These are phyloP conservation scores for Pomacea canaliculata DNA, from an alignment of 2,888 invertebrate genomes.

Conservation along the genomic window DNA sequence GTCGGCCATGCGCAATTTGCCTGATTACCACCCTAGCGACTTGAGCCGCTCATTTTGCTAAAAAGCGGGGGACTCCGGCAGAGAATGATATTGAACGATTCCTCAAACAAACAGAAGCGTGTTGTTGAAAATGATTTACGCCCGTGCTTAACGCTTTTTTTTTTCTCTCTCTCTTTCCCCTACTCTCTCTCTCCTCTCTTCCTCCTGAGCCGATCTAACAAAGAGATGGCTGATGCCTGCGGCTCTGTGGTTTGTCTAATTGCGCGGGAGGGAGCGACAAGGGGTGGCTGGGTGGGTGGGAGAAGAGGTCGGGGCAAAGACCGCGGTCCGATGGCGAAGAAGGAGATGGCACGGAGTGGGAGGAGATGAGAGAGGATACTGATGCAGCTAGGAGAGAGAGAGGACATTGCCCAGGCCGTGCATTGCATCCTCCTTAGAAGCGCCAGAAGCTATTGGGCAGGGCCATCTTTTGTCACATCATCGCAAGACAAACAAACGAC, in stretches of 20 bases:
- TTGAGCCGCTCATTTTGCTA: slow-evolving; percentile 5
- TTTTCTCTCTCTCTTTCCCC: background rate
- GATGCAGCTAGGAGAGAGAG: background rate
- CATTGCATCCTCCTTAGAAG: background rate
- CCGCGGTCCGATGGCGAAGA: background rate
- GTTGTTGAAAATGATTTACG: slow-evolving; percentile 19
- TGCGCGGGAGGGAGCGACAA: slow-evolving; percentile 4
- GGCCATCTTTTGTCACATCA: slow-evolving; percentile 3
- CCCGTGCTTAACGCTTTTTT: slow-evolving; percentile 11
- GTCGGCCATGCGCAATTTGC: slow-evolving; percentile 7
- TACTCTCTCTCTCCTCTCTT: background rate
- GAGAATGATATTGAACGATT: slow-evolving; percentile 10
- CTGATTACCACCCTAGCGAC: slow-evolving; percentile 7
- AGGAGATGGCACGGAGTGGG: background rate
- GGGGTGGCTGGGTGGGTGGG: background rate
- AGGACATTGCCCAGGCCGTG: background rate
- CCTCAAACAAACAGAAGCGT: slow-evolving; percentile 10
- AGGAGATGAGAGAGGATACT: background rate
- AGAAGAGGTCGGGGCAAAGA: background rate
- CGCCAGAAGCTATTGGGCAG: background rate
- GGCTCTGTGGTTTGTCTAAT: slow-evolving; percentile 16
- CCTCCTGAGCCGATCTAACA: background rate
- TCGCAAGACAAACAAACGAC: slow-evolving; percentile 4
- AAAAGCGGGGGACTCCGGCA: background rate
- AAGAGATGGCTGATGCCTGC: background rate